phyloP scores from a whole-genome alignment of 2,888 invertebrate genomes.

The Drosophila birchii region DNA sequence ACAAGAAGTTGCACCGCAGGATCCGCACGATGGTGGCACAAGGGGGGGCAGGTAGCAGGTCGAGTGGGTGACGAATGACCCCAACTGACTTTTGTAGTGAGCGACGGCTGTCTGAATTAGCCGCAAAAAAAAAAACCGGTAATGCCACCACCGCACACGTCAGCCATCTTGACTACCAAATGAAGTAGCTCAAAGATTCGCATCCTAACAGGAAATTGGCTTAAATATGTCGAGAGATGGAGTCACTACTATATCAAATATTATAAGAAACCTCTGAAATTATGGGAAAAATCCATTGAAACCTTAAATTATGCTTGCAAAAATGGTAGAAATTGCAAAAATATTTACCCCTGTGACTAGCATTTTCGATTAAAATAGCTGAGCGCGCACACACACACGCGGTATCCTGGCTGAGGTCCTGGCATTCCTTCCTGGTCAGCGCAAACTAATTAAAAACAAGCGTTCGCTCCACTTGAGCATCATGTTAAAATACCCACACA shows the following conservation, averaged over 20 bases:
- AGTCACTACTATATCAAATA: background rate
- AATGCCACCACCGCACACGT: background rate
- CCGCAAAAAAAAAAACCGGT: conserved; percentile 17
- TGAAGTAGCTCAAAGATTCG: conserved; percentile 13
- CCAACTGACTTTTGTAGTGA: conserved; percentile 49
- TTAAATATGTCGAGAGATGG: background rate
- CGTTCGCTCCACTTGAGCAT: conserved; percentile 70
- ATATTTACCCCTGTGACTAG: conserved; percentile 59
- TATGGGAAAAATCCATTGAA: background rate
- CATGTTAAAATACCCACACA: conserved; percentile 43
- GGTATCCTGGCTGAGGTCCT: background rate
- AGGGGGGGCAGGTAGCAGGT: background rate
- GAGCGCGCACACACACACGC: conserved; percentile 27
- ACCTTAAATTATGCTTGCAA: conserved; percentile 55
- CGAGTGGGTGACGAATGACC: conserved; percentile 47
- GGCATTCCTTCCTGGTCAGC: conserved; percentile 58
- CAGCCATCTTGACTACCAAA: conserved; percentile 30
- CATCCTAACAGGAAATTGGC: conserved; percentile 3
- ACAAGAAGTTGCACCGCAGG: conserved; percentile 53
- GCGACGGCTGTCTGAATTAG: conserved; percentile 45
- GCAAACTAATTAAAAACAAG: conserved; percentile 75
- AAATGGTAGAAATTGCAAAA: conserved; percentile 56
- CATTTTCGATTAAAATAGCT: conserved; percentile 72
- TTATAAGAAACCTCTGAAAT: too few relatives aligned
- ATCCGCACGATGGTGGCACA: background rate